phyloP scores from a whole-genome alignment of 2,113 vertebrate genomes.

The Melanerpes formicivorus region DNA sequence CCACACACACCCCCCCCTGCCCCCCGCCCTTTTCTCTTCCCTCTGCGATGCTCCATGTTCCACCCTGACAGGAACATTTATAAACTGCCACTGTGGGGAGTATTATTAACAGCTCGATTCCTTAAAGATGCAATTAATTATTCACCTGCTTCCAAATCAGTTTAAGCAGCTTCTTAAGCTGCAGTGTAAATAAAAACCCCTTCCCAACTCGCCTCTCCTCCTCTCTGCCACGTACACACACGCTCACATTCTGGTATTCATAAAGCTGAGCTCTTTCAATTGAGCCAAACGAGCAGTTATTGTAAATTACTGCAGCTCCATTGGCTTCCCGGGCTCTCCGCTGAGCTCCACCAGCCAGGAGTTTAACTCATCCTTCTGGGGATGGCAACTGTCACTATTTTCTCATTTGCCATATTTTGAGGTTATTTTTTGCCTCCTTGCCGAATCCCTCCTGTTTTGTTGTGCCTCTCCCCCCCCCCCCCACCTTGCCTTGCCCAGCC shows the following conservation, averaged over 20 bases:
- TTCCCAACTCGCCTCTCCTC: conserved; percentile 21
- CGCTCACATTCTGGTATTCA: not conserved
- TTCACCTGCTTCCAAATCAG: conserved; percentile 71
- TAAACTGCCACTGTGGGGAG: conserved; percentile 45
- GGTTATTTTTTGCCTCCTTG: conserved; percentile 35
- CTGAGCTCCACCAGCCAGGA: conserved; percentile 28
- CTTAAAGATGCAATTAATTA: conserved; percentile 75
- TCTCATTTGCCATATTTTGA: conserved; percentile 8
- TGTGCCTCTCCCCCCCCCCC: not conserved
- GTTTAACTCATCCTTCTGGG: conserved; percentile 46
- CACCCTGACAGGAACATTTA: conserved; percentile 33
- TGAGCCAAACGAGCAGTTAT: conserved; percentile 53
- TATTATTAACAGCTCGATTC: conserved; percentile 66
- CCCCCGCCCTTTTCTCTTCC: not conserved
- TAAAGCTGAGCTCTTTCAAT: conserved; percentile 36
- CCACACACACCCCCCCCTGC: too few species aligned
- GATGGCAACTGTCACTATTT: conserved; percentile 22
- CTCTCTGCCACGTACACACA: not conserved
- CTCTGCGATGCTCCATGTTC: conserved; percentile 19
- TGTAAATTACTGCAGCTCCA: conserved; percentile 55
- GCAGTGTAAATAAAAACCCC: conserved; percentile 50
- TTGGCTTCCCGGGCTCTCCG: not conserved
- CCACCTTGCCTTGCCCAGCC: not conserved
- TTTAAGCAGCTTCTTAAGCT: conserved; percentile 59
- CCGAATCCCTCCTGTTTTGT: conserved; percentile 9